These are phyloP conservation scores for Odontamblyopus lacepedii DNA, from an alignment of 2,797 vertebrate species.

Conservation along the genomic window DNA sequence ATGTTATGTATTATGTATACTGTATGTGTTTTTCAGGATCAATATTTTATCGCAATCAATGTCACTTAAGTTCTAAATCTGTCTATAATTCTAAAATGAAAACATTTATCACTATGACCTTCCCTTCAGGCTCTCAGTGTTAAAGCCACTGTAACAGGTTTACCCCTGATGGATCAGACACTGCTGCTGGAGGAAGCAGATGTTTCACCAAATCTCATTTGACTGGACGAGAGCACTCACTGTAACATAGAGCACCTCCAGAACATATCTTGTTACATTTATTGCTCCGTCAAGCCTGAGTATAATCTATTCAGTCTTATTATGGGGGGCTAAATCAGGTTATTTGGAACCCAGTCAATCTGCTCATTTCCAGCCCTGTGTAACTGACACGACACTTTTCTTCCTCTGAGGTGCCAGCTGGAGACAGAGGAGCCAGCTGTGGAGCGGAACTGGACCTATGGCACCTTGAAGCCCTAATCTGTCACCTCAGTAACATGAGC, in stretches of 20 bases:
- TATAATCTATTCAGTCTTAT: constrained; percentile 72
- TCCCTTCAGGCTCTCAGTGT: neutral
- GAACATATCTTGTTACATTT: constrained; percentile 71
- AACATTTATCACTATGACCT: neutral
- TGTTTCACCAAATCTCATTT: constrained; percentile 75
- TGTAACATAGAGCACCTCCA: constrained; percentile 54
- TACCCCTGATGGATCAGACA: constrained; percentile 25
- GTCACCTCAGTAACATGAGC: neutral
- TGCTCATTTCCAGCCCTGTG: constrained; percentile 59
- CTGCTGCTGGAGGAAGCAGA: constrained; percentile 64
- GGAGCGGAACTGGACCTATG: constrained; percentile 16
- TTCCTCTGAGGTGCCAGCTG: constrained; percentile 33
- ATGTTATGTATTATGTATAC: no score
- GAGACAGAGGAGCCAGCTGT: constrained; percentile 32
- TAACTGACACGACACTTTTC: constrained; percentile 28
- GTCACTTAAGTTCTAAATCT: neutral
- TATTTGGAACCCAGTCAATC: constrained; percentile 73
- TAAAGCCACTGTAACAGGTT: constrained; percentile 32
- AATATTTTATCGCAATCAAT: neutral
- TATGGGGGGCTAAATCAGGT: constrained; percentile 72
- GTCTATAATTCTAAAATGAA: neutral
- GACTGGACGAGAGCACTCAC: constrained; percentile 68
- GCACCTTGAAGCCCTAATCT: constrained; percentile 16
- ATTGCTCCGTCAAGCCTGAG: constrained; percentile 64
- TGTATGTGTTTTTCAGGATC: neutral